These are phyloP conservation scores for Eupeodes corollae DNA, from an alignment of 1,140 invertebrate genomes.

Conservation along the genomic window DNA sequence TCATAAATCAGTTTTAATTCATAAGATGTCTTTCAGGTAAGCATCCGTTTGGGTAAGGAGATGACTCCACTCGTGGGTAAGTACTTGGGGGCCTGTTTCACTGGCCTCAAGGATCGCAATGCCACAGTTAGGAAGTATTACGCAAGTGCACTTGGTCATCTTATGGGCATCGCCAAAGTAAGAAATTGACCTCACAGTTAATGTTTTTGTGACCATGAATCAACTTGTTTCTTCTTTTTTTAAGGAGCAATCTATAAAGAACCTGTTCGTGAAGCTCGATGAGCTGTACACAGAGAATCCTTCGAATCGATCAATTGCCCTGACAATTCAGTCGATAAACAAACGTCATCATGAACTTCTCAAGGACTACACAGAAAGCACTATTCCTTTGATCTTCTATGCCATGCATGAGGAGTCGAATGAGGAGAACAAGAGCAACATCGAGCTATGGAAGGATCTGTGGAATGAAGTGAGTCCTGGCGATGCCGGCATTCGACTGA, in stretches of 20 bases:
- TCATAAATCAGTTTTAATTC: background rate
- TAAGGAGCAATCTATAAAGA: slow-evolving; percentile 70
- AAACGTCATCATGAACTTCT: slow-evolving; percentile 73
- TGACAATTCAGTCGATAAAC: slow-evolving; percentile 69
- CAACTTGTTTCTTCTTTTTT: background rate
- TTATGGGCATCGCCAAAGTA: slow-evolving; percentile 74
- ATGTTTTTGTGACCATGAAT: background rate
- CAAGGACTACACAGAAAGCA: slow-evolving; percentile 62
- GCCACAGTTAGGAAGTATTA: slow-evolving; percentile 69
- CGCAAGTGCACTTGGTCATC: slow-evolving; percentile 69
- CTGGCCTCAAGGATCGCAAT: slow-evolving; percentile 75
- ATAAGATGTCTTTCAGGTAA: slow-evolving; percentile 31
- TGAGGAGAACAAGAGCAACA: slow-evolving; percentile 48
- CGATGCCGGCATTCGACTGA: slow-evolving; percentile 67
- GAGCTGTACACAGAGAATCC: slow-evolving; percentile 68
- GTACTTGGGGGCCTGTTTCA: slow-evolving; percentile 62
- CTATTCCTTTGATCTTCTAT: slow-evolving; percentile 75
- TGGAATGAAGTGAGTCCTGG: slow-evolving; percentile 82
- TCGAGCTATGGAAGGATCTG: slow-evolving; percentile 74
- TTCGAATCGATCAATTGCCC: slow-evolving; percentile 59
- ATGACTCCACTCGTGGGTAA: slow-evolving; percentile 55
- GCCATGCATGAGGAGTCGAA: slow-evolving; percentile 75
- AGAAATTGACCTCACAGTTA: background rate
- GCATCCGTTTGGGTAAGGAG: slow-evolving; percentile 39
- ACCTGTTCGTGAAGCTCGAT: slow-evolving; percentile 68